Evolutionary conservation across 2,113 vertebrate species (phyloP), one percentile per base, ranked within the genome.

Genomic region (Colius striatus): DNA sequence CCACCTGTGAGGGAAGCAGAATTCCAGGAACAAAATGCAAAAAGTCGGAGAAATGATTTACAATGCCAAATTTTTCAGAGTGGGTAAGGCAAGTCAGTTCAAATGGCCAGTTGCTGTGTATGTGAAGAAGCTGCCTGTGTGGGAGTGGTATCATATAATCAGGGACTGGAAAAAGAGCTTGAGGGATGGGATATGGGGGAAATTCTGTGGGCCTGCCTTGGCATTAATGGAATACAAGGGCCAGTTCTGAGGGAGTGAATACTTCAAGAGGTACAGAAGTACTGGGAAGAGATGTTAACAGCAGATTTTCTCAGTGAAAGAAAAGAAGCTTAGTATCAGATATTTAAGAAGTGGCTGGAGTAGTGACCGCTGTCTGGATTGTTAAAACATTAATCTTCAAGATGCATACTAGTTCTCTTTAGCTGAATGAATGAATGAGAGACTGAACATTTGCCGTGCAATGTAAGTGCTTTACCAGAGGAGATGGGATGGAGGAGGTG

Each of bases 251-350:
- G 72, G 50, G 68, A 79, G 70, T 63, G 26, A 93, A 60, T 92
- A 36, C 61, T 89, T 84, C 32, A 73, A 89, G 84, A 55, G 70
- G 36, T 71, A 50, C 1, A 3, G 54, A n/a, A 89, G 43, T 78
- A 36, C 86, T 81, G 68, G 57, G 70, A 92, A 61, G 65, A 75
- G 57, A 94, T 50, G 76, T 84, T 92, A 89, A 92, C 53, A 25
- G 86, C 38, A 84, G 32, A 81, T 93, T 92, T 95, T 90, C 68
- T 78, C 74, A 61, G 80, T 97, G 86, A 89, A 93, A 89, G 70
- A 75, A 91, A 87, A 93, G 77, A 78, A 93, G 57, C 45, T 72
- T 84, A 65, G 65, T 92, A 89, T 93, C 32, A 92, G 93, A 81
- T 95, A 94, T 87, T 96, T 94, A 77, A 78, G 57, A 84, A 81